phyloP scores from a whole-genome alignment of 2,888 invertebrate species.

The Leptinotarsa juncta region DNA sequence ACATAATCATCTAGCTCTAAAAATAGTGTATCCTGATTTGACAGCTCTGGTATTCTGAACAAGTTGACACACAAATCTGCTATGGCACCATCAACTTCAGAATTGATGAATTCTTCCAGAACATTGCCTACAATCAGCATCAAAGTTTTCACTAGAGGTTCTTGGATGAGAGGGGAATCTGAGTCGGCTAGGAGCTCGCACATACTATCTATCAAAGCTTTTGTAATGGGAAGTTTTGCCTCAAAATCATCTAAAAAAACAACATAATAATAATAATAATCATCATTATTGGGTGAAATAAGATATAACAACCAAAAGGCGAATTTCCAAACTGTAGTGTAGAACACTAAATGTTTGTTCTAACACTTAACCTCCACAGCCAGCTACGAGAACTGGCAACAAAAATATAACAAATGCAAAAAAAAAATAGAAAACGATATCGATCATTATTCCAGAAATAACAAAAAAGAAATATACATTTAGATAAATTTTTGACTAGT shows the following conservation, averaged over 20 bases:
- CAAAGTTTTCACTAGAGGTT: constrained; percentile 66
- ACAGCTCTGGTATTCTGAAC: constrained; percentile 51
- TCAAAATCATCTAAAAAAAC: constrained; percentile 65
- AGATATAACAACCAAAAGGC: too few relatives aligned
- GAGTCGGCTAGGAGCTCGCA: constrained; percentile 67
- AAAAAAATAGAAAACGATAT: too few relatives aligned
- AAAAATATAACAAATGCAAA: too few relatives aligned
- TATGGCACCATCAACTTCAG: constrained; percentile 51
- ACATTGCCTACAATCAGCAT: constrained; percentile 65
- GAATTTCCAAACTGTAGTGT: too few relatives aligned
- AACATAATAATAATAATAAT: too few relatives aligned
- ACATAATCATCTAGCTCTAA: constrained; percentile 59
- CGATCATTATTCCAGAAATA: too few relatives aligned
- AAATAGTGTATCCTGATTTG: constrained; percentile 51
- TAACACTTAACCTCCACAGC: too few relatives aligned
- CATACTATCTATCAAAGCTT: constrained; percentile 65
- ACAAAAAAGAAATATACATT: too few relatives aligned
- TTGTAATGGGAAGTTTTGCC: constrained; percentile 66
- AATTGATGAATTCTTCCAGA: constrained; percentile 59
- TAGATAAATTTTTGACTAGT: too few relatives aligned
- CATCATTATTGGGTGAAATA: too few relatives aligned
- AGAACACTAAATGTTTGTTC: too few relatives aligned
- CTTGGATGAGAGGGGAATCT: constrained; percentile 65
- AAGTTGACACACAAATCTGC: constrained; percentile 51
- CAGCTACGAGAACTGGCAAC: too few relatives aligned